Base-by-base conservation (phyloP, 1,140 invertebrate genomes). In the Periplaneta americana region DNA sequence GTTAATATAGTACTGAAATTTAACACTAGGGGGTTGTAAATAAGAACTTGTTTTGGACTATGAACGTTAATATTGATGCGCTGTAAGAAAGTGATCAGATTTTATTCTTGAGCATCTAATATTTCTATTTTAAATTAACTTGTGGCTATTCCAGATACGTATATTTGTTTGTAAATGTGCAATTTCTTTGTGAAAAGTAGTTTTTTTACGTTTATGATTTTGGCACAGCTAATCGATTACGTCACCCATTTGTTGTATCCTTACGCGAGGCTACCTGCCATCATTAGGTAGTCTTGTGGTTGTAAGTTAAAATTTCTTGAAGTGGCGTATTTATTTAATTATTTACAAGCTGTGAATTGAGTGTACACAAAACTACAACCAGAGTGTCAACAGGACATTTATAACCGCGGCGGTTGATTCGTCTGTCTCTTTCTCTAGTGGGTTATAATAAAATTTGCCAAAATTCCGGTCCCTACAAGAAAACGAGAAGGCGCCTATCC, bases 391-490 rank as follows among this genome's bases (percentile, higher is more conserved):
- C 78, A 79, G 17, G 39, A 34, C 32, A 22, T 28, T 39, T 80
- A 82, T 17, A 74, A 48, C 48, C 78, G 34, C 76, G n/a, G 22
- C 80, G n/a, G 78, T 82, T 78, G 34, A 28, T 48, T 66, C 10
- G n/a, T 36, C 75, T 66, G 81, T 75, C 74, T 81, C 34, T 39
- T 80, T 74, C 28, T 82, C 37, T 78, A 34, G 57, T 57, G 36
- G 75, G 82, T 83, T 83, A 37, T 39, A 85, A 74, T 81, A 80
- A 89, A 89, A 89, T 85, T 89, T 86, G 86, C 87, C 90, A 91
- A 91, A 91, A 91, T 91, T 91, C 90, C 90, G 89, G 90, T 90
- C 89, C 89, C 89, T 85, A 90, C 90, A 87, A 90, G 85, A 86
- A 90, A 89, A 88, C 88, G 87, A 88, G 88, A 90, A 86, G 86